These are phyloP conservation scores for Taphrorychus bicolor DNA, from an alignment of 2,888 invertebrate species.

Conservation along the genomic window DNA sequence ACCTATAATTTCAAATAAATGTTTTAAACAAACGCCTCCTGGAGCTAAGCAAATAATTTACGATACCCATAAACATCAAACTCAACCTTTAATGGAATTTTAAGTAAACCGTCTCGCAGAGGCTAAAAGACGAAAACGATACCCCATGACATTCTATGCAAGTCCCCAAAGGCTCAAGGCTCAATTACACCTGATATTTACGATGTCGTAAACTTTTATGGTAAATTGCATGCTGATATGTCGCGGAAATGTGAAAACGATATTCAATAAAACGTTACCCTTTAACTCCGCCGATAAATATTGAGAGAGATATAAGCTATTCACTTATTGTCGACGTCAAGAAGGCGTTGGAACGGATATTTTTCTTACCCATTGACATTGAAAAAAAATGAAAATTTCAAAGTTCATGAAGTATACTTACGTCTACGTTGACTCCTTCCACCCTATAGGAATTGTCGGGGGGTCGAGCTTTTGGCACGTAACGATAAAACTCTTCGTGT, in stretches of 20 bases:
- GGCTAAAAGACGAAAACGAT: not conserved
- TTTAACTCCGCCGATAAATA: no score
- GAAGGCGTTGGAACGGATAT: not conserved
- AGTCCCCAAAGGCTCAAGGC: conserved; percentile 3
- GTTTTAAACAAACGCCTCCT: not conserved
- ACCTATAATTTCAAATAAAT: not conserved
- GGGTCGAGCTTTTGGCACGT: conserved; percentile 75
- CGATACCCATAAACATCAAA: not conserved
- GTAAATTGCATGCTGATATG: conserved; percentile 22
- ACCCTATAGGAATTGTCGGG: conserved; percentile 74
- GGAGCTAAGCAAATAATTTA: not conserved
- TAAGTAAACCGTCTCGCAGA: not conserved
- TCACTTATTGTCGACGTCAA: no score
- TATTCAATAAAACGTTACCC: conserved; percentile 9
- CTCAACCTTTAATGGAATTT: not conserved
- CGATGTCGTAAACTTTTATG: conserved; percentile 20
- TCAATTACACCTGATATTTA: conserved; percentile 34
- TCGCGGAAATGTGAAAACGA: conserved; percentile 18
- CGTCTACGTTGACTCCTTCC: conserved; percentile 73
- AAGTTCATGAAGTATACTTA: conserved; percentile 59
- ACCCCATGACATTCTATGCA: not conserved
- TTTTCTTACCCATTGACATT: not conserved
- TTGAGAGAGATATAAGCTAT: not conserved
- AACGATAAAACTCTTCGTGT: conserved; percentile 84
- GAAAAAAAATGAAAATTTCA: no score